Evolutionary conservation across 1,140 invertebrate species (phyloP).

Genomic region (Drusus annulatus): DNA sequence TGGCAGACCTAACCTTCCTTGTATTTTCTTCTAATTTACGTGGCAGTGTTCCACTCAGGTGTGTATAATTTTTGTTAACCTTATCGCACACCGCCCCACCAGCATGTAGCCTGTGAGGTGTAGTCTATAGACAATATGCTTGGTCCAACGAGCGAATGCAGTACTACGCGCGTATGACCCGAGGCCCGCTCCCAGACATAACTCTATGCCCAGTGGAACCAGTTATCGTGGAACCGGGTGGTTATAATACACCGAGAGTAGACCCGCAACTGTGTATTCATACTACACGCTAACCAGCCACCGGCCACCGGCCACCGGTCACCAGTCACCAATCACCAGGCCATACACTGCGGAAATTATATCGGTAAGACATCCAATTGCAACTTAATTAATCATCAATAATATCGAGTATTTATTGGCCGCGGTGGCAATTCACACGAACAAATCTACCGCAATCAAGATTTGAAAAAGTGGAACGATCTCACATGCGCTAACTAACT

Average conservation of each 20-base stretch:
- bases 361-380: constrained; percentile 35
- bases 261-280: too few species aligned
- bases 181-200: neutral
- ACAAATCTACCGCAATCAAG: constrained; percentile 36
- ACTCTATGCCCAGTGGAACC: constrained; percentile 26
- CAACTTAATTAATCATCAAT: constrained; percentile 46
- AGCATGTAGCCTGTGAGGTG: too few species aligned
- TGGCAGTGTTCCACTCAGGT: too few species aligned
- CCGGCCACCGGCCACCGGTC: constrained; percentile 10
- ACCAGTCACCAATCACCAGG: neutral
- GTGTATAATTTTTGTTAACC: too few species aligned
- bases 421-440: constrained; percentile 36
- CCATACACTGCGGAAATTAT: constrained; percentile 16
- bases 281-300: neutral
- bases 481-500: neutral
- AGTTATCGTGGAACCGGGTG: constrained; percentile 31
- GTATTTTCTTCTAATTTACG: too few species aligned
- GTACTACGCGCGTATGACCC: constrained; percentile 13
- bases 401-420: constrained; percentile 28
- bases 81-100: too few species aligned
- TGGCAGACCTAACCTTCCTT: too few species aligned
- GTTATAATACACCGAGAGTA: neutral
- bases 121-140: neutral
- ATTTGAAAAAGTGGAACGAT: constrained; percentile 31
- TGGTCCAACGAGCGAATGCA: neutral